Conservation (phyloP, 64 coral and sea anemone genomes). For the Pocillopora damicornis region DNA sequence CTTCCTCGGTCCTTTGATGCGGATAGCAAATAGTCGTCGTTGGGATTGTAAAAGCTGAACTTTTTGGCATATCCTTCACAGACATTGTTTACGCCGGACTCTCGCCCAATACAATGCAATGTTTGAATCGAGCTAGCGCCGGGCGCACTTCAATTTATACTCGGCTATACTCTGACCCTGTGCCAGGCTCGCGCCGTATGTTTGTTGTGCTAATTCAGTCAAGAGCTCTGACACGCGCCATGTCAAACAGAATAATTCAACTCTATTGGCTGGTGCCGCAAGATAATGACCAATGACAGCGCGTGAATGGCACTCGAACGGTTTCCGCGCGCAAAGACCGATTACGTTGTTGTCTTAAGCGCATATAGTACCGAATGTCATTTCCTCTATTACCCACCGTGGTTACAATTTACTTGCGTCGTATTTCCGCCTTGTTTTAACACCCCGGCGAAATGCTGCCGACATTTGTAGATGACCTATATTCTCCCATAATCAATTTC, state of each 20-base stretch:
- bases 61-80: slow-evolving; percentile 77
- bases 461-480: not conserved
- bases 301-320: slow-evolving; percentile 16
- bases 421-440: slow-evolving; percentile 13
- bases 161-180: slow-evolving; percentile 29
- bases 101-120: slow-evolving; percentile 30
- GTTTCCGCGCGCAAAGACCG: slow-evolving; percentile 32
- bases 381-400: not conserved
- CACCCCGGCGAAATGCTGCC: slow-evolving; percentile 8
- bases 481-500: slow-evolving; percentile 29
- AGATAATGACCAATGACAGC: slow-evolving; percentile 44
- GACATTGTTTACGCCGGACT: slow-evolving; percentile 35
- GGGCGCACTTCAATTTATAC: slow-evolving; percentile 42
- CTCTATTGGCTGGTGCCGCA: slow-evolving; percentile 21
- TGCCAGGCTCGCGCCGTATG: slow-evolving; percentile 51
- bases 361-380: slow-evolving; percentile 9
- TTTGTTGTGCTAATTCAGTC: slow-evolving; percentile 51
- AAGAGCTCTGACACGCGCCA: slow-evolving; percentile 39
- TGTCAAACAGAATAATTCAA: slow-evolving; percentile 23
- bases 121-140: slow-evolving; percentile 26
- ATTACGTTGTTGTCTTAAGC: slow-evolving; percentile 32
- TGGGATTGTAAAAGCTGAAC: slow-evolving; percentile 86
- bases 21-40: slow-evolving; percentile 72
- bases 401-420: not conserved
- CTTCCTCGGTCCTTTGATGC: slow-evolving; percentile 71